These are phyloP conservation scores for Sympetrum striolatum DNA, from an alignment of 2,888 invertebrate species.

Conservation along the genomic window DNA sequence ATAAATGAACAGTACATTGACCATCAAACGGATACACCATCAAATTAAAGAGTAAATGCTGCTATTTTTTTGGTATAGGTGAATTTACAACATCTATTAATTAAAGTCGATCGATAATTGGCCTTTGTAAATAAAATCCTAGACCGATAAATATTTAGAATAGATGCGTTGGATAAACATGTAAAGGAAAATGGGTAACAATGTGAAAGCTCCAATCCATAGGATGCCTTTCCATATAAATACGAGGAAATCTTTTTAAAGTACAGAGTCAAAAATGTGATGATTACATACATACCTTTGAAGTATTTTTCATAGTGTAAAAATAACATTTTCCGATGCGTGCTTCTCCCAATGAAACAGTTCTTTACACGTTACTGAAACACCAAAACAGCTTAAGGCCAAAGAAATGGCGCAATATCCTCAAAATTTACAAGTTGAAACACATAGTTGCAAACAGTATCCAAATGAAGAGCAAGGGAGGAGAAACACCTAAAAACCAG, in stretches of 20 bases:
- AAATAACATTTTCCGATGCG: slow-evolving; percentile 31
- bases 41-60: background rate
- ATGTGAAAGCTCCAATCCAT: background rate
- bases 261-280: background rate
- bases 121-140: background rate
- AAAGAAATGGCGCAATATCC: background rate
- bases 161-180: background rate
- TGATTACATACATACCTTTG: slow-evolving; percentile 8
- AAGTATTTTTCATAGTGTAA: slow-evolving; percentile 21
- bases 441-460: background rate
- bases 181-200: background rate
- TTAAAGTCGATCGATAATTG: background rate
- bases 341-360: slow-evolving; percentile 15
- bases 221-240: background rate
- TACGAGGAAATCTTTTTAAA: background rate
- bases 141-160: background rate
- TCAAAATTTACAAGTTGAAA: background rate
- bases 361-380: background rate
- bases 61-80: background rate
- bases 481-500: background rate
- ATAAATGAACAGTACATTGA: background rate
- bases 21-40: background rate
- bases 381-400: background rate
- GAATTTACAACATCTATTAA: background rate
- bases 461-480: background rate